Evolutionary conservation across 2,797 vertebrate genomes (phyloP), one percentile per base, ranked within the genome.

Genomic region (Crenichthys baileyi): DNA sequence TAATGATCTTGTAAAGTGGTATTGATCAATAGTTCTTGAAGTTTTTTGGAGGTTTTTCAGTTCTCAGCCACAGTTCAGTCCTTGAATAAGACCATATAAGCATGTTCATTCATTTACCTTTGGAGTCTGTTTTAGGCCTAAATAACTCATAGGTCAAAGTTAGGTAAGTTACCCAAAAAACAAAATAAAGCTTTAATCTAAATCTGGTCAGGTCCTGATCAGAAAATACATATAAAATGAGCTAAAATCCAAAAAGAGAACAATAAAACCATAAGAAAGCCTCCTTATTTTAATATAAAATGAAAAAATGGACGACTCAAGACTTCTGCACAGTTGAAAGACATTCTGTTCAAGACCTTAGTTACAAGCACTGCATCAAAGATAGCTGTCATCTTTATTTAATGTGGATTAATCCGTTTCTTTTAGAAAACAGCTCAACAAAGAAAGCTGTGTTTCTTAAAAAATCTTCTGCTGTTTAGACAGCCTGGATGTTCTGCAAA

Each of bases 401-500:
- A 41, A 70, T 53, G 55, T 56, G 48, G 48, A 72, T 70, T 79
- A 72, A 68, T 75, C 79, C 44, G 39, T 26, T 41, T 50, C 75
- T 73, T 79, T 60, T 75, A 79, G 79, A 76, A 48, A 70, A 70
- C 67, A 46, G 67, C 41, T 70, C 41, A 26, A 46, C 41, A 70
- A 26, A 46, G n/a, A 15, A 68, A 68, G n/a, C 22, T 8, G 41
- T 65, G 18, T 46, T 70, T 48, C 41, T 70, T 39, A 70, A 41
- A 41, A 41, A 67, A 22, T 46, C 67, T 31, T 46, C 12, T 46
- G 41, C 67, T 70, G 67, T 46, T 46, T 70, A 70, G 67, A 70
- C 65, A 22, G 77, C 53, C 72, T 78, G 78, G 81, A 79, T 85
- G 89, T 90, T 90, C 90, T 86, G 80, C 70, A 70, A 65, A 67